phyloP scores from a whole-genome alignment of 2,888 invertebrate genomes.

The Thymelicus sylvestris region DNA sequence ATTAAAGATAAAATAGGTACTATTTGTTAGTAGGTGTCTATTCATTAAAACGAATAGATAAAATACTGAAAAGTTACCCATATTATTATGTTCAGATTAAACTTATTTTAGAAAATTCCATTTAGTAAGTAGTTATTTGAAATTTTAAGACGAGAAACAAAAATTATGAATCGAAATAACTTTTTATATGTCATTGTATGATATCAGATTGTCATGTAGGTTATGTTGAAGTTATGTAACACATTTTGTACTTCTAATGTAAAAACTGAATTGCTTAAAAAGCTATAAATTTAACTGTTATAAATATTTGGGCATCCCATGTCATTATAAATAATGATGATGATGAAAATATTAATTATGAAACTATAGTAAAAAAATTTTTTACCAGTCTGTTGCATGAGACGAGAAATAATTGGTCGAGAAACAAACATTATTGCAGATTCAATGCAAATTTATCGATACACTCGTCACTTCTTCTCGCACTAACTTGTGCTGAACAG shows the following conservation, averaged over 20 bases:
- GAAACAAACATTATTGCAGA: conserved; percentile 62
- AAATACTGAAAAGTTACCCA: too few relatives aligned
- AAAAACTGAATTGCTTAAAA: background rate
- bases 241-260: background rate
- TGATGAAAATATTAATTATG: background rate
- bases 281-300: background rate
- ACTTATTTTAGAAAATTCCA: too few relatives aligned
- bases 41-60: too few relatives aligned
- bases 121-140: too few relatives aligned
- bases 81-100: too few relatives aligned
- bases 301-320: background rate
- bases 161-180: too few relatives aligned
- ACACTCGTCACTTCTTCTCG: background rate
- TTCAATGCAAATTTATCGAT: conserved; percentile 17
- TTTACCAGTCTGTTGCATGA: conserved; percentile 71
- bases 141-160: too few relatives aligned
- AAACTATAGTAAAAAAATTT: background rate
- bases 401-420: conserved; percentile 65
- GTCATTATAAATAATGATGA: background rate
- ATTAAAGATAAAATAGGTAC: too few relatives aligned
- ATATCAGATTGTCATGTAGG: conserved; percentile 47
- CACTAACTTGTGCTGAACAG: background rate
- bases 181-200: background rate
- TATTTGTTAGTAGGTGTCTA: too few relatives aligned
- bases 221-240: conserved; percentile 69